phyloP scores from a whole-genome alignment of 2,797 vertebrate species.

The Acipenser oxyrinchus region DNA sequence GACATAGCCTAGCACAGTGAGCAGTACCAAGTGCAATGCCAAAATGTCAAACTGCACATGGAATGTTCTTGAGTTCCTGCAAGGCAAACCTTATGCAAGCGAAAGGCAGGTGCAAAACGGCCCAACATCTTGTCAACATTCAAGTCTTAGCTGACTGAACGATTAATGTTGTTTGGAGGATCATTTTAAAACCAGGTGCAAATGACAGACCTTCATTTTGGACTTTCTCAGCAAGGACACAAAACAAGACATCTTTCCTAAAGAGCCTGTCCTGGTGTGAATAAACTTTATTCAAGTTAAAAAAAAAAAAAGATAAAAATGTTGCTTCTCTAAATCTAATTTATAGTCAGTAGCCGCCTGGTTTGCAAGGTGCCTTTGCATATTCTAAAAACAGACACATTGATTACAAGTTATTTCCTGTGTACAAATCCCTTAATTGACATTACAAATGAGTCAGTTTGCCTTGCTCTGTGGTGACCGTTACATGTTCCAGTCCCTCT shows the following conservation, averaged over 20 bases:
- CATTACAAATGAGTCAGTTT: background rate
- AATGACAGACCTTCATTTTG: background rate
- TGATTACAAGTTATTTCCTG: no score
- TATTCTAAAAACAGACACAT: background rate
- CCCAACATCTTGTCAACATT: no score
- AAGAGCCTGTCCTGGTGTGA: background rate
- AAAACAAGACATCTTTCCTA: slow-evolving; percentile 34
- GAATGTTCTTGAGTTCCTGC: no score
- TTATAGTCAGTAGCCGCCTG: background rate
- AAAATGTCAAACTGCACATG: no score
- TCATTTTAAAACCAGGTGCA: background rate
- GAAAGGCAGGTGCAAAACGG: no score
- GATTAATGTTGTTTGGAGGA: no score
- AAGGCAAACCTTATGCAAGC: no score
- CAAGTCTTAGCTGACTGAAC: no score
- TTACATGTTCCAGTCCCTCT: background rate
- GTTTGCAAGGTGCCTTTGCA: background rate
- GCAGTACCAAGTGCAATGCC: no score
- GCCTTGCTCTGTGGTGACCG: background rate
- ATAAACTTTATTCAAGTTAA: slow-evolving; percentile 46
- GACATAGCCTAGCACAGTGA: no score
- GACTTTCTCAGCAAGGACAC: slow-evolving; percentile 33
- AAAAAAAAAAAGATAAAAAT: slow-evolving; percentile 49
- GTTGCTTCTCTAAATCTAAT: slow-evolving; percentile 54
- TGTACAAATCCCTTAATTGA: background rate